Conservation (phyloP, 1,140 invertebrate genomes). For the Spodoptera frugiperda region DNA sequence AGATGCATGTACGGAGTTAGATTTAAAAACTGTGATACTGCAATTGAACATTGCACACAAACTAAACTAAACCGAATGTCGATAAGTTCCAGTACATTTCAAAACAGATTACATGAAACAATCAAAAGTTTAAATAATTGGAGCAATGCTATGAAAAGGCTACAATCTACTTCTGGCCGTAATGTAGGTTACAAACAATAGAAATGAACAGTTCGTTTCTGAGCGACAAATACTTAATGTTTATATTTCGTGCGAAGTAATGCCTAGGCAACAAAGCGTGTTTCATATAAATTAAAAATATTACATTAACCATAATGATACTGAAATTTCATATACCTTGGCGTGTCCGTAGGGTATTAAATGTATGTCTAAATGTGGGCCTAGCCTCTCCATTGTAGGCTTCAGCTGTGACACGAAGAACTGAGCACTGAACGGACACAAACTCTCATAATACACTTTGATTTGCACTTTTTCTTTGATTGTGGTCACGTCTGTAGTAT, state of each 20-base stretch:
- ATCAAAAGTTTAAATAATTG: neutral
- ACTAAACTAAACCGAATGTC: too few relatives aligned
- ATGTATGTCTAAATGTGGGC: constrained; percentile 82
- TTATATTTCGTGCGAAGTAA: constrained; percentile 28
- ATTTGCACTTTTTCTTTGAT: constrained; percentile 54
- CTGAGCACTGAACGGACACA: constrained; percentile 92
- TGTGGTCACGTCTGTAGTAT: neutral
- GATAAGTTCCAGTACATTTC: too few relatives aligned
- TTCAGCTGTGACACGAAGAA: constrained; percentile 88
- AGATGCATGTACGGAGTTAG: too few relatives aligned
- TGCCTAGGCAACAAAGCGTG: constrained; percentile 12
- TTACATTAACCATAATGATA: constrained; percentile 37
- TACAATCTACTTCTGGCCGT: neutral
- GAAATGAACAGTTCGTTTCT: neutral
- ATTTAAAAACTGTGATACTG: too few relatives aligned
- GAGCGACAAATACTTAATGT: constrained; percentile 29
- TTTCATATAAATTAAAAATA: constrained; percentile 39
- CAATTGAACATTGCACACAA: too few relatives aligned
- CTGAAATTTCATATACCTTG: constrained; percentile 75
- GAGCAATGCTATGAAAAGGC: neutral
- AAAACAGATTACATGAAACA: too few relatives aligned
- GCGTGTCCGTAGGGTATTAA: constrained; percentile 93
- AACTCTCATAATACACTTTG: constrained; percentile 91
- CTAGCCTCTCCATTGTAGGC: constrained; percentile 83
- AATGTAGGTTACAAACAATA: constrained; percentile 12